Base-by-base conservation (phyloP, 2,113 vertebrate species). In the Triplophysa siluroides region DNA sequence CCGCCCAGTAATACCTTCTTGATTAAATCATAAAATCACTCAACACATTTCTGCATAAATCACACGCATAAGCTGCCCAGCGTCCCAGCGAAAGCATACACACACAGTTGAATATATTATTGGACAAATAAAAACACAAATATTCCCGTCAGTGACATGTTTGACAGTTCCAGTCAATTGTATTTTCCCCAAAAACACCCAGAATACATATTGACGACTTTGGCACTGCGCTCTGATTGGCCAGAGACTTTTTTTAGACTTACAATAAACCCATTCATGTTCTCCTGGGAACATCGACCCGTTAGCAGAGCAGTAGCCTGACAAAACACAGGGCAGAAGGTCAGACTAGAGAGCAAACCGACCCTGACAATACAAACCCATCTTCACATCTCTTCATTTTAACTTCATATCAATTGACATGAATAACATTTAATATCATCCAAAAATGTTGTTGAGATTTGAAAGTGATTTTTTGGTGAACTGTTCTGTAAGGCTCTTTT, bases 231-330 rank as follows among this genome's bases (percentile, higher is more conserved):
- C 66, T 77, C 66, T 65, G 66, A 81, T 70, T 70, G 80, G 80
- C 43, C 65, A 10, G 66, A 47, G 19, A 21, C 19, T 19, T 58
- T 10, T 21, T 19, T 58, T 19, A 10, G 61, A 84, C 86, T 86
- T 84, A 84, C 86, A 62, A 80, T 73, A 72, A 68, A 83, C 18
- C 76, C 80, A 72, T 79, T 78, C 70, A 77, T 74, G 47, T 66
- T 68, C 60, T 60, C 67, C 13, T 47, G 50, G 67, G 68, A 74
- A 33, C 38, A 56, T 56, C 18, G 41, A 33, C 8, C 58, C 60
- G 21, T 76, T 41, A 76, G 29, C 65, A 50, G 71, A 70, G 65
- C 50, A 73, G 75, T 50, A 78, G 63, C 81, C 80, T 84, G 81
- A 54, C 71, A 77, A 83, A 74, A 83, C 23, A 85, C 38, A 75